A percentile compares a stretch with the other conserved stretches of the same genome.
Evolutionary conservation across 2,888 invertebrate species (phyloP).

Genomic region (Rosalia funebris): DNA sequence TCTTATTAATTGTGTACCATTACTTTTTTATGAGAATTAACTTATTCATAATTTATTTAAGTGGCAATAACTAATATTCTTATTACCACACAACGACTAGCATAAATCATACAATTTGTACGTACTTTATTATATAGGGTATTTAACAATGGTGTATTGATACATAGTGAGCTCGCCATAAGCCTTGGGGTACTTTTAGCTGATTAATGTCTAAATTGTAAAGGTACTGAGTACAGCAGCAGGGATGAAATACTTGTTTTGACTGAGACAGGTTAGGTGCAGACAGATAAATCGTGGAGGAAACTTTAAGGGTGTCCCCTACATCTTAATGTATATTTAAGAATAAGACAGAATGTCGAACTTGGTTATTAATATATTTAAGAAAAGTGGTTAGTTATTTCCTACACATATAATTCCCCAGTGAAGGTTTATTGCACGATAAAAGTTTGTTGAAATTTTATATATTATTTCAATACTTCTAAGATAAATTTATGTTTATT

Average conservation of each 20-base stretch:
- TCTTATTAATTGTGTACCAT: no score
- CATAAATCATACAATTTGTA: conserved; percentile 39
- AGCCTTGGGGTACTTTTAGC: conserved; percentile 39
- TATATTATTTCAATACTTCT: no score
- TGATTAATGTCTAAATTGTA: conserved; percentile 57
- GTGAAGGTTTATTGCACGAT: no score
- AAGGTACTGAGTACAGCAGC: conserved; percentile 50
- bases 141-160: conserved; percentile 41
- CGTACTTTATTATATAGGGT: conserved; percentile 33
- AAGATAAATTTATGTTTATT: no score
- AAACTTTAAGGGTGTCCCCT: conserved; percentile 35
- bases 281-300: conserved; percentile 53
- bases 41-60: conserved; percentile 27
- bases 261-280: conserved; percentile 55
- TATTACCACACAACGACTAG: conserved; percentile 22
- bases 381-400: conserved; percentile 1
- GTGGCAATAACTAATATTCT: conserved; percentile 29
- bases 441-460: no score
- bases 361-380: conserved; percentile 23
- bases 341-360: conserved; percentile 15
- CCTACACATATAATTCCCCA: no score
- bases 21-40: conserved; percentile 1
- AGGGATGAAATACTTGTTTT: conserved; percentile 57
- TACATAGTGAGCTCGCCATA: conserved; percentile 36
- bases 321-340: conserved; percentile 26